phyloP scores from a whole-genome alignment of 2,113 vertebrate species.

The Amia ocellicauda region DNA sequence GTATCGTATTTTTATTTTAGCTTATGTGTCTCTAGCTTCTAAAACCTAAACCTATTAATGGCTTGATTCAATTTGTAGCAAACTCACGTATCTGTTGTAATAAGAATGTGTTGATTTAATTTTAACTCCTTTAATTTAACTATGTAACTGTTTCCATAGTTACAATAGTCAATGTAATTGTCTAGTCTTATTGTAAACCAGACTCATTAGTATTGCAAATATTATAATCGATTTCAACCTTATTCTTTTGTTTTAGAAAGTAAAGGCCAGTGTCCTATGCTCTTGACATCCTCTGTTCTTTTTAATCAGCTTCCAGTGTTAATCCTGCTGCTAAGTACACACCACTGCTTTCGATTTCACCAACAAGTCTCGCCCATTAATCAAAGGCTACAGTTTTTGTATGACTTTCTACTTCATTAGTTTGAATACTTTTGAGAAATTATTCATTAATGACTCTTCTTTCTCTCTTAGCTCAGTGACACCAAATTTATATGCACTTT shows the following conservation, averaged over 20 bases:
- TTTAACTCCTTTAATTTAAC: no score
- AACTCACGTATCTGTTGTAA: no score
- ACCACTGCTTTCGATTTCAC: neutral
- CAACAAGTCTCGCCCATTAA: conserved; percentile 9
- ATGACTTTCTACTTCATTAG: conserved; percentile 23
- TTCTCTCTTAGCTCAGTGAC: neutral
- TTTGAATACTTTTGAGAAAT: conserved; percentile 23
- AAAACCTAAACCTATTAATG: no score
- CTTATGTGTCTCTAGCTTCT: no score
- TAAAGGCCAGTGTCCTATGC: no score
- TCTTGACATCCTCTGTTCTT: neutral
- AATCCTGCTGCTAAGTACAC: conserved; percentile 10
- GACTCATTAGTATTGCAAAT: no score
- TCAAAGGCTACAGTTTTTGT: conserved; percentile 6
- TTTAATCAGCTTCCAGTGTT: conserved; percentile 4
- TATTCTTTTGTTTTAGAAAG: conserved; percentile 11
- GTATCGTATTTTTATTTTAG: no score
- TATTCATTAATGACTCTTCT: conserved; percentile 9
- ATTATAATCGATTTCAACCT: conserved; percentile 4
- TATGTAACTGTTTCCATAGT: no score
- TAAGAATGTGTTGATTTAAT: no score
- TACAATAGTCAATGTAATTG: no score
- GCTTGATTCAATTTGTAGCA: no score
- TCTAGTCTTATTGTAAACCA: no score
- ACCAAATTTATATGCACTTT: conserved; percentile 7